Evolutionary conservation across 1,140 invertebrate genomes (phyloP).

Genomic region (Leguminivora glycinivorella): DNA sequence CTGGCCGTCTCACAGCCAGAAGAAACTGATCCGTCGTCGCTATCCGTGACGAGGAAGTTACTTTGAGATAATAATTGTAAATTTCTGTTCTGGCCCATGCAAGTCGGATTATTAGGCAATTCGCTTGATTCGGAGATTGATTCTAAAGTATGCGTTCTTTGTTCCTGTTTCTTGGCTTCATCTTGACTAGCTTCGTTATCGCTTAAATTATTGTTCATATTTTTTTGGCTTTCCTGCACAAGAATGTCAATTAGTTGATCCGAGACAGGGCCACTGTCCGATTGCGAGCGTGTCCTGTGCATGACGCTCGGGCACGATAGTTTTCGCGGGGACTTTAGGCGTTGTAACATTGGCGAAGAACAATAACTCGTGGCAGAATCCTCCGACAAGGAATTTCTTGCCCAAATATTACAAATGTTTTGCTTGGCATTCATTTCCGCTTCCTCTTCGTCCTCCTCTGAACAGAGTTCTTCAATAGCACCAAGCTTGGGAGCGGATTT

Average conservation of each 20-base stretch:
- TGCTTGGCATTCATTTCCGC: conserved; percentile 64
- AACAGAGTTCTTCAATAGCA: conserved; percentile 94
- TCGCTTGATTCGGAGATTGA: conserved; percentile 65
- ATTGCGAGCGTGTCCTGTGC: conserved; percentile 49
- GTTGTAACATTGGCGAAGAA: conserved; percentile 33
- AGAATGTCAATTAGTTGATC: conserved; percentile 59
- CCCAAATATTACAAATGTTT: conserved; percentile 60
- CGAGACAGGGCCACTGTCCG: conserved; percentile 45
- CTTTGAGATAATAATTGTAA: conserved; percentile 58
- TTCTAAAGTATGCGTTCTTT: conserved; percentile 65
- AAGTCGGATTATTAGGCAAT: conserved; percentile 46
- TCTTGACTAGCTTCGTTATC: conserved; percentile 70
- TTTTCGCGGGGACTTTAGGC: conserved; percentile 63
- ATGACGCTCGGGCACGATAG: conserved; percentile 68
- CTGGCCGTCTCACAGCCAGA: conserved; percentile 89
- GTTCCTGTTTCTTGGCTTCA: conserved; percentile 59
- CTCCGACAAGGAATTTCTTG: conserved; percentile 46
- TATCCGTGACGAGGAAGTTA: conserved; percentile 80
- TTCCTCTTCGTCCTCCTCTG: conserved; percentile 88
- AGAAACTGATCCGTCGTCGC: conserved; percentile 87
- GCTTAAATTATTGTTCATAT: conserved; percentile 37
- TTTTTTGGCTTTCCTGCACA: conserved; percentile 56
- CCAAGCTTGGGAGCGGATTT: conserved; percentile 97
- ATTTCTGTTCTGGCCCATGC: conserved; percentile 48
- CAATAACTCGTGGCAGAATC: conserved; percentile 20